Evolutionary conservation across 2,888 invertebrate genomes (phyloP).

Genomic region (Liopterus haemorrhoidalis): DNA sequence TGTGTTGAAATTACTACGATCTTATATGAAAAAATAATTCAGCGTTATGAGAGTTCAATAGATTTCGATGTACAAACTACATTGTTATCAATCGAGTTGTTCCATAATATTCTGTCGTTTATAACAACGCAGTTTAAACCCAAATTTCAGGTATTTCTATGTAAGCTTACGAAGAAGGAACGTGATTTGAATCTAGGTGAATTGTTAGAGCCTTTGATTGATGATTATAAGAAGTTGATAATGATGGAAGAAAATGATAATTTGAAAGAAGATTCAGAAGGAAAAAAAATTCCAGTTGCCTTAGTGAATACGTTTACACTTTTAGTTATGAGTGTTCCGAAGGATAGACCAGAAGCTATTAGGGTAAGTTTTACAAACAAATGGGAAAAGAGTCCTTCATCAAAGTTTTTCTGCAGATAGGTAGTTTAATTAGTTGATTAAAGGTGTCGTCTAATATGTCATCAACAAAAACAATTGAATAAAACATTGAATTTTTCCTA

Average conservation of each 20-base stretch:
- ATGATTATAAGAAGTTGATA: constrained; percentile 40
- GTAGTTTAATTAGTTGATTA: no score
- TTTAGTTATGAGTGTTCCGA: constrained; percentile 14
- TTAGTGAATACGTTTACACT: constrained; percentile 37
- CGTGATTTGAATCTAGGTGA: constrained; percentile 28
- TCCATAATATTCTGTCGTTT: constrained; percentile 46
- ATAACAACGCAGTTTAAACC: constrained; percentile 41
- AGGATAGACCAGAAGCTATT: constrained; percentile 4
- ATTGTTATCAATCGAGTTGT: constrained; percentile 54
- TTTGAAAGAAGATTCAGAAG: constrained; percentile 39
- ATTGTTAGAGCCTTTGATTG: constrained; percentile 34
- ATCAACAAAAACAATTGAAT: neutral
- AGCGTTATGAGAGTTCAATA: constrained; percentile 50
- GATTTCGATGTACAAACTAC: constrained; percentile 54
- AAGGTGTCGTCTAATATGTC: no score
- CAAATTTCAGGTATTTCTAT: constrained; percentile 33
- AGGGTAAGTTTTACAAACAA: constrained; percentile 6
- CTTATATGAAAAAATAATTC: constrained; percentile 46
- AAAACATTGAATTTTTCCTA: neutral
- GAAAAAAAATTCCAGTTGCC: constrained; percentile 38
- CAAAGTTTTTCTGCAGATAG: no score
- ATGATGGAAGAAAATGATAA: constrained; percentile 39
- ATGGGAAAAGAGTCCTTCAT: no score
- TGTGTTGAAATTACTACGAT: constrained; percentile 43
- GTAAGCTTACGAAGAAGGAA: constrained; percentile 24